phyloP scores from a whole-genome alignment of 2,888 invertebrate species.

The Drosophila melanosoma region DNA sequence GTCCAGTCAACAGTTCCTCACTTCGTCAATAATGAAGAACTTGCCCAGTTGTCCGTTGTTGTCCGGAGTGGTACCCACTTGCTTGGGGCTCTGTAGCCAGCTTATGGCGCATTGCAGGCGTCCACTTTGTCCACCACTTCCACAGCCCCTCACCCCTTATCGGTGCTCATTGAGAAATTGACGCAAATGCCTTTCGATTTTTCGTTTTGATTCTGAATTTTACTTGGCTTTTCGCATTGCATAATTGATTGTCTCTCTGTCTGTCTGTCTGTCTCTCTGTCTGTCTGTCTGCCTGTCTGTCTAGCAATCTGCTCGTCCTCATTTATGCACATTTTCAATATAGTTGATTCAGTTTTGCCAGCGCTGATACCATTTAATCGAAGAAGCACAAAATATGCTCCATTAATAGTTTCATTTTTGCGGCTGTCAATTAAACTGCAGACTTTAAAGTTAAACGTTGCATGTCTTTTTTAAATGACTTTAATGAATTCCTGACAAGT shows the following conservation, averaged over 20 bases:
- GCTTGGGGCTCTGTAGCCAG: constrained; percentile 18
- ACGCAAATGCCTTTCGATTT: constrained; percentile 76
- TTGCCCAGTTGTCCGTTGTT: constrained; percentile 33
- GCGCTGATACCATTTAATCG: constrained; percentile 33
- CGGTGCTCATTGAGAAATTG: constrained; percentile 67
- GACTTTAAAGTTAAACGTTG: not conserved
- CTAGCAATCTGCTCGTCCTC: constrained; percentile 6
- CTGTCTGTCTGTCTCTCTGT: constrained; percentile 1
- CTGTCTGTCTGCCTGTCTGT: not conserved
- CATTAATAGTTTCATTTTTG: constrained; percentile 30
- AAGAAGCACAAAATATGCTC: constrained; percentile 16
- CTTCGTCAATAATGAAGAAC: constrained; percentile 64
- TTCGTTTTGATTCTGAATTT: constrained; percentile 41
- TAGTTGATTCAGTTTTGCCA: constrained; percentile 49
- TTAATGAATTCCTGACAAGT: not conserved
- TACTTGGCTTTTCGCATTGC: constrained; percentile 74
- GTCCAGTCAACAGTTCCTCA: constrained; percentile 52
- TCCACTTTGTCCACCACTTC: constrained; percentile 27
- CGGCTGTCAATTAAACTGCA: constrained; percentile 35
- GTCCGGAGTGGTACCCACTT: constrained; percentile 16
- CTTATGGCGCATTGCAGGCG: constrained; percentile 67
- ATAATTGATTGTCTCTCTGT: constrained; percentile 68
- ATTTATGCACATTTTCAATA: constrained; percentile 68
- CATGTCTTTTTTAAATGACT: not conserved
- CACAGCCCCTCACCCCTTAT: constrained; percentile 2